Evolutionary conservation across 1,140 invertebrate species (phyloP).

Genomic region (Hormaphis cornu): DNA sequence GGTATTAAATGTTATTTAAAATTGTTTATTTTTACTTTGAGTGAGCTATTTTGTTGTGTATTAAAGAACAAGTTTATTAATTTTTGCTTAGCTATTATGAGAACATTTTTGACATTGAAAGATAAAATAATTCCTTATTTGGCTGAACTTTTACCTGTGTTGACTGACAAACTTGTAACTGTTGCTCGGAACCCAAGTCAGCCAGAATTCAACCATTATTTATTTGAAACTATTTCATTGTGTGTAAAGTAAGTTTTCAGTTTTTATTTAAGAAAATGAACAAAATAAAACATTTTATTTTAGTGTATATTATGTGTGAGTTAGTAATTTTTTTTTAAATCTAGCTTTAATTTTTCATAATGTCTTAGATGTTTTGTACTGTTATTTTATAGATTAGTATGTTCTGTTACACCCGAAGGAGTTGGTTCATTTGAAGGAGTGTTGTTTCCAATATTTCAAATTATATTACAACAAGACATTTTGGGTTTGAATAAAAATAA

Average conservation of each 20-base stretch:
- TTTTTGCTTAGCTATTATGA: constrained; percentile 66
- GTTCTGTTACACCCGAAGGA: constrained; percentile 64
- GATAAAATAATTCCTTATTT: constrained; percentile 72
- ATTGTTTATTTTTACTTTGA: neutral
- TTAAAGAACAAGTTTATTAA: neutral
- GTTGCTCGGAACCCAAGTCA: constrained; percentile 93
- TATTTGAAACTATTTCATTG: constrained; percentile 88
- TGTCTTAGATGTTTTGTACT: neutral
- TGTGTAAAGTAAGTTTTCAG: constrained; percentile 60
- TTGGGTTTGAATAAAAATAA: constrained; percentile 52
- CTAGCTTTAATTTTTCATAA: constrained; percentile 6
- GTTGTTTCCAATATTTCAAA: constrained; percentile 86
- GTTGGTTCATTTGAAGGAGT: constrained; percentile 83
- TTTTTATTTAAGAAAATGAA: neutral
- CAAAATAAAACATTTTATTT: neutral
- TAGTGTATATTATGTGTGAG: neutral
- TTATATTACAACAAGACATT: constrained; percentile 85
- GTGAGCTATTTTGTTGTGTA: neutral
- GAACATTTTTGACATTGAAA: constrained; percentile 72
- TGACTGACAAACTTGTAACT: constrained; percentile 69
- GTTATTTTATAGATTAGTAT: constrained; percentile 59
- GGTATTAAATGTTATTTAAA: neutral
- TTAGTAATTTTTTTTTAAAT: too few relatives aligned
- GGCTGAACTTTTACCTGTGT: constrained; percentile 64
- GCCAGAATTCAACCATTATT: constrained; percentile 94